phyloP scores from a whole-genome alignment of 92 coral and sea anemone species.

The Paramuricea clavata region DNA sequence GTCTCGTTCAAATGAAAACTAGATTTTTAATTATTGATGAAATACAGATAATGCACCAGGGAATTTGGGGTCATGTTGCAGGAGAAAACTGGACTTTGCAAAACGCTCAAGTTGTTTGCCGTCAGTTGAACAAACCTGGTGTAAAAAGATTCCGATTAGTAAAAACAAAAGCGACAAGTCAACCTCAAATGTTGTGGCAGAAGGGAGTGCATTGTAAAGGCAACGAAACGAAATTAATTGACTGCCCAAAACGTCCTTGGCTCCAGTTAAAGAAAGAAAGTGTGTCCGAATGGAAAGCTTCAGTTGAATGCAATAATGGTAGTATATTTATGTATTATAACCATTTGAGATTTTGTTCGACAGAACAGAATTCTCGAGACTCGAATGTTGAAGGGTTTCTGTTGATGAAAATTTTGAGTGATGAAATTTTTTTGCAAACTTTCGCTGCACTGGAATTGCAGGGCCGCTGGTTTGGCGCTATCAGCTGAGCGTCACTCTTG shows the following conservation, averaged over 20 bases:
- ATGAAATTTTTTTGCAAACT: no score
- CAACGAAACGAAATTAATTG: neutral
- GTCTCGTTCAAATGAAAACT: neutral
- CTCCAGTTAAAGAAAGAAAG: neutral
- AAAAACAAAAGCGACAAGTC: neutral
- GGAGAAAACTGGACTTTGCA: constrained; percentile 16
- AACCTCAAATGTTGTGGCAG: neutral
- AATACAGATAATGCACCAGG: constrained; percentile 15
- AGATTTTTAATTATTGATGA: neutral
- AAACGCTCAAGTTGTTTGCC: constrained; percentile 22
- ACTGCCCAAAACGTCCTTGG: constrained; percentile 4
- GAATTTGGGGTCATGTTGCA: neutral
- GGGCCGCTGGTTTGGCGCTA: no score
- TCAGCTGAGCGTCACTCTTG: no score
- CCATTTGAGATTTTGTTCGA: no score
- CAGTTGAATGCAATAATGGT: neutral
- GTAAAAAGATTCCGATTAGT: neutral
- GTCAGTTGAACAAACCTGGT: constrained; percentile 24
- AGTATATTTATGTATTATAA: neutral
- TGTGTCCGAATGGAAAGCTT: neutral
- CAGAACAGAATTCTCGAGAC: no score
- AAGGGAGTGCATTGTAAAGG: neutral
- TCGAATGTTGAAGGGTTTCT: no score
- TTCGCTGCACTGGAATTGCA: no score
- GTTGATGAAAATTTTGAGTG: no score